Conservation (phyloP, 2,113 vertebrate genomes). For the Zosterops hypoxanthus region DNA sequence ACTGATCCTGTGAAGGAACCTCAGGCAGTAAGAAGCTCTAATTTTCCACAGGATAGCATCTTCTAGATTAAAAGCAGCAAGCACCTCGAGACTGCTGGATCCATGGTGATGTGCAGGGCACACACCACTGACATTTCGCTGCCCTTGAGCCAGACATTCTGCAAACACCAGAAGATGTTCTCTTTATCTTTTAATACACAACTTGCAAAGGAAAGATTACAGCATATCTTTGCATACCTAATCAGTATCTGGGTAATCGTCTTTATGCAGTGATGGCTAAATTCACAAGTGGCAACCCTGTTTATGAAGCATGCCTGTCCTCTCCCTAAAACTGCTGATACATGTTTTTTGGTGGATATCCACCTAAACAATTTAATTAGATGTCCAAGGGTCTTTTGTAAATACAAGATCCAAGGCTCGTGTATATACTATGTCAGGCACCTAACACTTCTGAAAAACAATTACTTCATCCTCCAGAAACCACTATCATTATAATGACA, state of each 20-base stretch:
- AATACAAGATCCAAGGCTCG: background rate
- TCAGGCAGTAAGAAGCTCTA: background rate
- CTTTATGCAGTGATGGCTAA: background rate
- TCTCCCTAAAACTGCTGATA: background rate
- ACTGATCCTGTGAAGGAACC: background rate
- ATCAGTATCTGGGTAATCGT: background rate
- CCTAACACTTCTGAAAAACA: background rate
- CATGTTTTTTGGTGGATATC: background rate
- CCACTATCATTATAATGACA: background rate
- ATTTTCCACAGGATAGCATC: background rate
- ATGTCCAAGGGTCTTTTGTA: background rate
- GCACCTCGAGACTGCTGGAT: rapidly evolving
- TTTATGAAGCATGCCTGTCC: background rate
- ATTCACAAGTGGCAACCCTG: background rate
- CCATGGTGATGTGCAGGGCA: rapidly evolving
- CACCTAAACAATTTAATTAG: background rate
- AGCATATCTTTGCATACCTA: background rate
- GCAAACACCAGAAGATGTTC: background rate
- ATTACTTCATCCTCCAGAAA: background rate
- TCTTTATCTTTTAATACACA: background rate
- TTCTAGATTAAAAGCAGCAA: background rate
- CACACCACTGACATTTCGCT: background rate
- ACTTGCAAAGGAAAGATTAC: background rate
- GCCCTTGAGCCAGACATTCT: background rate
- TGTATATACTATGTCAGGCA: background rate